Evolutionary conservation across 2,888 invertebrate genomes (phyloP).

Genomic region (Cordilura impudica): DNA sequence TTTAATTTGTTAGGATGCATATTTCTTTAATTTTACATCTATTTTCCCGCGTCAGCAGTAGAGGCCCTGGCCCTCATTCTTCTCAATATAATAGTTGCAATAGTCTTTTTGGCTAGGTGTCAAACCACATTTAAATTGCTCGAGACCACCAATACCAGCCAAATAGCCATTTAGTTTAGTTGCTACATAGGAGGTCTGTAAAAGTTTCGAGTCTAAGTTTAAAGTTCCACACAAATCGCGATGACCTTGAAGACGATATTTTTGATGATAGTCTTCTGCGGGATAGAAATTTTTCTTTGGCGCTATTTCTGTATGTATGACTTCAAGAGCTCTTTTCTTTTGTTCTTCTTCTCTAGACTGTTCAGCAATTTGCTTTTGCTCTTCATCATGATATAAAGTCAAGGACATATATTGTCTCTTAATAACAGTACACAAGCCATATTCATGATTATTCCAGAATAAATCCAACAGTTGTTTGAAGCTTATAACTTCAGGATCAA

Average conservation of each 20-base stretch:
- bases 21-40: constrained; percentile 60
- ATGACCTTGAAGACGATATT: constrained; percentile 93
- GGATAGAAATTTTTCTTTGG: constrained; percentile 91
- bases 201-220: constrained; percentile 79
- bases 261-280: constrained; percentile 99
- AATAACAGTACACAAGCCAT: constrained; percentile 87
- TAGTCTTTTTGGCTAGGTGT: constrained; percentile 86
- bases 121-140: constrained; percentile 87
- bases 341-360: constrained; percentile 79
- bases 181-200: constrained; percentile 89
- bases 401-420: constrained; percentile 94
- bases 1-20: constrained; percentile 42
- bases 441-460: constrained; percentile 97
- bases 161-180: constrained; percentile 93
- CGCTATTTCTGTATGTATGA: constrained; percentile 84
- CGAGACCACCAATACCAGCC: constrained; percentile 87
- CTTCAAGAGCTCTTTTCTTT: constrained; percentile 78
- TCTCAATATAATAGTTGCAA: constrained; percentile 84
- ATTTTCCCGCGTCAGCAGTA: constrained; percentile 82
- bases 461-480: constrained; percentile 87
- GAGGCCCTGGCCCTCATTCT: constrained; percentile 87
- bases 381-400: constrained; percentile 92
- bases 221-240: constrained; percentile 86
- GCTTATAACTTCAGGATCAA: constrained; percentile 87
- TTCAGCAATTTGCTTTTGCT: constrained; percentile 88